Percentiles rank a stretch among this genome's conserved stretches.
These are phyloP conservation scores for Bettongia penicillata DNA, from an alignment of 2,113 vertebrate species.

Conservation along the genomic window DNA sequence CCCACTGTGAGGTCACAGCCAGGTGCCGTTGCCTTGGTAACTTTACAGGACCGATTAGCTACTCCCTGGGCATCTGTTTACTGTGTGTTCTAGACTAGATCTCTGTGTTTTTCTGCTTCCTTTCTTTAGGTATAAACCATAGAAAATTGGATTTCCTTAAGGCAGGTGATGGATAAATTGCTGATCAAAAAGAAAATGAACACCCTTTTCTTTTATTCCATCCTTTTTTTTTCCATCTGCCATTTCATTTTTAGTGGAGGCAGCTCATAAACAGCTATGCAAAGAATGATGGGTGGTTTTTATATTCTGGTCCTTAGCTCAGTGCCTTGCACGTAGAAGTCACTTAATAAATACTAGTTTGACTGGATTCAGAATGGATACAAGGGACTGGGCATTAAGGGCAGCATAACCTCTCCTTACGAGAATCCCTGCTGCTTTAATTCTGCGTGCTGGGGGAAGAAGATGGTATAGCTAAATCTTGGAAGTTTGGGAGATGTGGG, in stretches of 20 bases:
- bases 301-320: background rate
- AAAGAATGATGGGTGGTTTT: background rate
- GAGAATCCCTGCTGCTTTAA: background rate
- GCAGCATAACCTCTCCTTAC: background rate
- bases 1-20: conserved; percentile 50
- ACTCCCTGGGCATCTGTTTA: conserved; percentile 30
- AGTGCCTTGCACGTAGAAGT: background rate
- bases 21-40: conserved; percentile 63
- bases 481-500: background rate
- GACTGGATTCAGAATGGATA: background rate
- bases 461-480: background rate
- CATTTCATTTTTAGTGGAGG: background rate
- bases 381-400: background rate
- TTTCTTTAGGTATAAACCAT: background rate
- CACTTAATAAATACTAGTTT: background rate
- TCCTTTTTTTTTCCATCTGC: background rate
- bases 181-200: background rate
- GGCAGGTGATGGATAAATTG: background rate
- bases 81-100: conserved; percentile 13
- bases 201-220: background rate
- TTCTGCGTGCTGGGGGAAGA: background rate
- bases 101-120: conserved; percentile 13
- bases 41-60: background rate
- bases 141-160: background rate
- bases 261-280: background rate